Base-by-base conservation (phyloP, 2,888 invertebrate species). In the Atherix ibis region DNA sequence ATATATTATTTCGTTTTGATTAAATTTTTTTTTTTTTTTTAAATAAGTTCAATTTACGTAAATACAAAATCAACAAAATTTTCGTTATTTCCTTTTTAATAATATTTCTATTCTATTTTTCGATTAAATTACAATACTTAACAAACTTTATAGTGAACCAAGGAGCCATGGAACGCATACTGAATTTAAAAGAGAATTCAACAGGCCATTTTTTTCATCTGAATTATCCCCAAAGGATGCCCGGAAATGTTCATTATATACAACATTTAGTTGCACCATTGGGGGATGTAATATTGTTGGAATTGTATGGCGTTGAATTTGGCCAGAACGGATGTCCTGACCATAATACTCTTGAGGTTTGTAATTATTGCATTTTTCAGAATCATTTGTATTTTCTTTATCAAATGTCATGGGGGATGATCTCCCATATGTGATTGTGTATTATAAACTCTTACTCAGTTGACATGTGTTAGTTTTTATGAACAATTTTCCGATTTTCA, bases 211-310 rank as follows among this genome's bases (percentile, higher is more conserved):
- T 74, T 15, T 54, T 64, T 30, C 69, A 71, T 48, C 51, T 73
- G 28, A 74, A 74, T 53, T 70, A 67, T 52, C 74, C 74, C 1
- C 60, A 66, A 34, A 51, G 55, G 37, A 62, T 69, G 26, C 67
- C 71, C 4, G 49, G 57, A 10, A 56, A 64, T 40, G 55, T 69
- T 22, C 65, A 69, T 48, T 69, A 67, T 42, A 56, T 65, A 6
- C 67, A 70, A 41, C 66, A 68, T 43, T 61, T 74, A 27, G 53
- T 70, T 4, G 71, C 70, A 8, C 70, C 71, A 2, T 52, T 68
- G 18, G 71, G 70, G 4, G 54, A 64, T 42, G 54, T 59, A 24
- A 66, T 69, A 38, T 59, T 64, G 16, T 47, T 71, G 27, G 67
- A 67, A 44, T 44, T 69, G 18, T 59, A 64, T 45, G 57, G 62